Evolutionary conservation across 2,888 invertebrate species (phyloP), one percentile per base, ranked within the genome.

Genomic region (Litoditis marina): DNA sequence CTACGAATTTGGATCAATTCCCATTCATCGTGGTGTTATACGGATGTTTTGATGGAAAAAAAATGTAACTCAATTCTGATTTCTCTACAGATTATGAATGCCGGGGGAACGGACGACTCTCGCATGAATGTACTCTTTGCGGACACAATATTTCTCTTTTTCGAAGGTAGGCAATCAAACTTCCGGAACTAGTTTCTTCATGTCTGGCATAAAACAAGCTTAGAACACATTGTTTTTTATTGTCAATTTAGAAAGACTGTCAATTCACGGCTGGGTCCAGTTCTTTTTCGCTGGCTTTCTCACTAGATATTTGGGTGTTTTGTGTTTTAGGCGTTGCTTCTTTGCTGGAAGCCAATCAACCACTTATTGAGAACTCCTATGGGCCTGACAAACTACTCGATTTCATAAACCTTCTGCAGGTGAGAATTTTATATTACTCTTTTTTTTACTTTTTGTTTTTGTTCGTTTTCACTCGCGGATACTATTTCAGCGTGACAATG

Each of bases 351-450:
- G 88, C 90, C 5, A 91, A 92, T 84, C 91, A 92, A 78, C 92
- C 92, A 0, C 87, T 92, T 31, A 89, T 94, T 32, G 92, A 93
- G 83, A 90, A 90, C 1, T 92, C 90, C 83, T 94, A 92, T 84
- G 92, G 88, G 11, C 88, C 89, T 22, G 91, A 91, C 1, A 87
- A 88, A 71, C 84, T 93, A 65, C 82, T 91, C 44, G 87, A 88
- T 22, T 88, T 92, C 72, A 86, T 92, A 53, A 86, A 86, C 56
- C 88, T 89, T 71, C 84, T 94, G 51, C 91, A 92, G 82, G 87
- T 87, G n/a, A n/a, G 36, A n/a, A n/a, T n/a, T n/a, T n/a, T n/a
- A n/a, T n/a, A n/a, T n/a, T n/a, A n/a, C n/a, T 25, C 32, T 32
- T 13, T 2, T 32, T n/a, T 2, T 54, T 36, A 32, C 54, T 27